A percentile compares a stretch with the other conserved stretches of the same genome.
phyloP scores from a whole-genome alignment of 2,797 vertebrate species.

The Peromyscus melanophrys region DNA sequence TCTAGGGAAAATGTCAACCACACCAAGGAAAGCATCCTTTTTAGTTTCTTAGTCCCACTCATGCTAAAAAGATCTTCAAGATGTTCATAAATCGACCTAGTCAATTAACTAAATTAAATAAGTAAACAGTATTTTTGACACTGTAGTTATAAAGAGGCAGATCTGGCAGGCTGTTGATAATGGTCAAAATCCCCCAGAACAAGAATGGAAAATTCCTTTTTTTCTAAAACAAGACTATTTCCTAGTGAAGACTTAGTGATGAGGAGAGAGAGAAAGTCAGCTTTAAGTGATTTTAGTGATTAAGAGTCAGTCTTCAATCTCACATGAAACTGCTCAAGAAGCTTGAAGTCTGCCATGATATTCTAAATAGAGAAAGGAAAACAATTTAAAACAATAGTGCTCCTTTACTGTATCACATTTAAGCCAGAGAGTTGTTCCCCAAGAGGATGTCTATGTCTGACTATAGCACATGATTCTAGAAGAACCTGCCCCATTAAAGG shows the following conservation, averaged over 20 bases:
- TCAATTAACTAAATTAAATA: neutral
- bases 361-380: neutral
- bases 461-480: neutral
- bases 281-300: neutral
- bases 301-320: neutral
- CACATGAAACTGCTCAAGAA: neutral
- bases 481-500: neutral
- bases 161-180: neutral
- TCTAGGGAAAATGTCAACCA: neutral
- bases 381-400: neutral
- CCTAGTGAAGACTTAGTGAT: neutral
- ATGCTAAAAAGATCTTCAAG: neutral
- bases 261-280: neutral
- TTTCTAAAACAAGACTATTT: neutral
- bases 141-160: neutral
- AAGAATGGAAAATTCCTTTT: neutral
- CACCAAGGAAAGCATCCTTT: neutral
- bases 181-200: neutral
- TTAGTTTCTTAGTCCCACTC: neutral
- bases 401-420: neutral
- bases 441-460: neutral
- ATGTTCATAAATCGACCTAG: neutral
- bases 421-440: neutral
- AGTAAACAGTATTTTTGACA: neutral
- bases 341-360: neutral